Conservation (phyloP, 2,113 vertebrate genomes). For the Genyomyrus donnyi region DNA sequence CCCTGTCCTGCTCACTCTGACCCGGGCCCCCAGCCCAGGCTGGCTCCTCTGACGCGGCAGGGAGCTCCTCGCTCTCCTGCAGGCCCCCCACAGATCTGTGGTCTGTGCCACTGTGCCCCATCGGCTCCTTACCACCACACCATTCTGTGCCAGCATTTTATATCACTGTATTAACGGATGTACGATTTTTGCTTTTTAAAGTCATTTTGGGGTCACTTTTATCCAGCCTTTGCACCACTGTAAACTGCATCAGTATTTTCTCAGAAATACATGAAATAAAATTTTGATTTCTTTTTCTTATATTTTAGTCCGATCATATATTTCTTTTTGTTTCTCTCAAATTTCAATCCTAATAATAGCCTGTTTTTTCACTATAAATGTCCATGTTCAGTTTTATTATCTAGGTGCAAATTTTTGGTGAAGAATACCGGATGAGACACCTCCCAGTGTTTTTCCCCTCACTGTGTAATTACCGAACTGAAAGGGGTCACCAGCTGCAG, state of each 20-base stretch:
- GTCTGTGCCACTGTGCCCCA: slow-evolving; percentile 40
- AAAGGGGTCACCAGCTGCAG: not conserved
- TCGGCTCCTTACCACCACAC: slow-evolving; percentile 10
- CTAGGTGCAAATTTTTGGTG: not conserved
- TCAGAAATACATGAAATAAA: not conserved
- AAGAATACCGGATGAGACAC: not conserved
- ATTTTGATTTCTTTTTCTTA: not conserved
- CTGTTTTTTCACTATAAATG: not conserved
- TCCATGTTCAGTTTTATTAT: not conserved
- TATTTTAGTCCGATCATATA: not conserved
- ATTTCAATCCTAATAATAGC: not conserved
- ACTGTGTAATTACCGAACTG: not conserved
- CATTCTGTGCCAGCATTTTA: slow-evolving; percentile 14
- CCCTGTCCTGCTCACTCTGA: slow-evolving; percentile 80
- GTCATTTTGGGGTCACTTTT: not conserved
- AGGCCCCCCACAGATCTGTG: slow-evolving; percentile 15
- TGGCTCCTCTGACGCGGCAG: slow-evolving; percentile 24
- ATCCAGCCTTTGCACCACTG: not conserved
- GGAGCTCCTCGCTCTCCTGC: slow-evolving; percentile 19
- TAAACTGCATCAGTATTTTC: not conserved
- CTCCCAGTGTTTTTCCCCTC: not conserved
- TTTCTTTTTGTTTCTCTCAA: not conserved
- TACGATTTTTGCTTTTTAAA: not conserved
- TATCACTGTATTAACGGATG: not conserved
- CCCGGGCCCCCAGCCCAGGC: slow-evolving; percentile 47